Evolutionary conservation across 2,888 invertebrate species (phyloP).

Genomic region (Coenonympha glycerion): DNA sequence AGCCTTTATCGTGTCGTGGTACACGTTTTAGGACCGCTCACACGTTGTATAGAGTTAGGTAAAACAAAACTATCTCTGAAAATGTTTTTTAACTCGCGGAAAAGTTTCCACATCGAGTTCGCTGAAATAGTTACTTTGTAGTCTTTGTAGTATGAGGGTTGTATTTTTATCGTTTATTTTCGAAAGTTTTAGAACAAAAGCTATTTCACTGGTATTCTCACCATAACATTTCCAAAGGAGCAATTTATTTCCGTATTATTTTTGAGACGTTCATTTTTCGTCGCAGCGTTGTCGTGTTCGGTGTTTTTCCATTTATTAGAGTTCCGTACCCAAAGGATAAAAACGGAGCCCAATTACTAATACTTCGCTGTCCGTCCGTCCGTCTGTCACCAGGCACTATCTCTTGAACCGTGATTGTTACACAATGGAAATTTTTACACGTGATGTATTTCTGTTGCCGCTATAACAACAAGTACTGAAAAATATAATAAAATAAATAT

Average conservation of each 20-base stretch:
- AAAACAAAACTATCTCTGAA: constrained; percentile 22
- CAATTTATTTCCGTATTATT: constrained; percentile 12
- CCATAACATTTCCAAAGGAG: constrained; percentile 20
- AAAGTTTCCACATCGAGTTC: constrained; percentile 20
- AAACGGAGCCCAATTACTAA: no score
- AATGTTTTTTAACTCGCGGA: constrained; percentile 25
- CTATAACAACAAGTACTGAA: no score
- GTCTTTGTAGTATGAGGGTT: constrained; percentile 23
- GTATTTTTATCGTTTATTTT: constrained; percentile 24
- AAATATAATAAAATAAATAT: no score
- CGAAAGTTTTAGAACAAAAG: constrained; percentile 23
- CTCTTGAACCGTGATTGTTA: no score
- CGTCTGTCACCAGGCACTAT: no score
- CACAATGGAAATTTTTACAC: no score
- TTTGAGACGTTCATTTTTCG: constrained; percentile 4
- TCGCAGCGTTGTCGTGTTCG: background rate
- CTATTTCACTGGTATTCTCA: constrained; percentile 13
- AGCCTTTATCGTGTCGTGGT: background rate
- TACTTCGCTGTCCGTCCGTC: no score
- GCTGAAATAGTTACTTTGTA: constrained; percentile 26
- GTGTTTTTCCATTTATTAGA: no score
- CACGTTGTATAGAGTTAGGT: constrained; percentile 6
- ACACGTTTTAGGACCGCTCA: constrained; percentile 5
- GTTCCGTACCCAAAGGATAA: no score
- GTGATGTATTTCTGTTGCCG: no score